Percentiles rank a stretch among this genome's conserved stretches.
phyloP scores from a whole-genome alignment of 2,888 invertebrate species.

The Eucera pruinosa region DNA sequence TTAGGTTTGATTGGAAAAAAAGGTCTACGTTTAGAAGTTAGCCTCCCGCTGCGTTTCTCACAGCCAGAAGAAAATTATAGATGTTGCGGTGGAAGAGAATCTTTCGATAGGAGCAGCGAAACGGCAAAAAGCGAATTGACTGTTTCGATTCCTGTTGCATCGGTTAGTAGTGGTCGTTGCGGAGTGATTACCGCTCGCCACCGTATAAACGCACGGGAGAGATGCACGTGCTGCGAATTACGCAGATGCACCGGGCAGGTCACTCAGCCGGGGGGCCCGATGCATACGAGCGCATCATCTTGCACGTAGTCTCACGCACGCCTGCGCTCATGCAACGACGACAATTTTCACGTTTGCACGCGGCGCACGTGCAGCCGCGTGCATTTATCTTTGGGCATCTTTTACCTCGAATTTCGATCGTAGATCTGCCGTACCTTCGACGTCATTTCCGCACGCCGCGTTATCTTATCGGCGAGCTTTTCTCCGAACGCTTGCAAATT shows the following conservation, averaged over 20 bases:
- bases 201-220: conserved; percentile 39
- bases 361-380: conserved; percentile 45
- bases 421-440: conserved; percentile 23
- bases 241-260: conserved; percentile 52
- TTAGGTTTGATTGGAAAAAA: too few species aligned
- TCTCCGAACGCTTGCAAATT: not conserved
- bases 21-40: too few species aligned
- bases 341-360: conserved; percentile 53
- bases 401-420: conserved; percentile 52
- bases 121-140: not conserved
- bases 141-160: conserved; percentile 32
- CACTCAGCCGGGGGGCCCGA: conserved; percentile 51
- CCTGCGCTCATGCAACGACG: conserved; percentile 31
- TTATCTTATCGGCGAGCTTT: not conserved
- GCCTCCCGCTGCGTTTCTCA: too few species aligned
- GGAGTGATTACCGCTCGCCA: conserved; percentile 45
- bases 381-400: conserved; percentile 48
- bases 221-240: conserved; percentile 62
- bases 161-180: conserved; percentile 1
- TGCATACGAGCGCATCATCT: conserved; percentile 45
- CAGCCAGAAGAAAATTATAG: too few species aligned
- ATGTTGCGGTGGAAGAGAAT: not conserved
- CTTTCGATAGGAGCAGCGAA: not conserved
- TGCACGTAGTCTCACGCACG: conserved; percentile 44
- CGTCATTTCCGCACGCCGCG: conserved; percentile 25